Evolutionary conservation across 2,113 vertebrate species (phyloP).

Genomic region (Psittacus erithacus): DNA sequence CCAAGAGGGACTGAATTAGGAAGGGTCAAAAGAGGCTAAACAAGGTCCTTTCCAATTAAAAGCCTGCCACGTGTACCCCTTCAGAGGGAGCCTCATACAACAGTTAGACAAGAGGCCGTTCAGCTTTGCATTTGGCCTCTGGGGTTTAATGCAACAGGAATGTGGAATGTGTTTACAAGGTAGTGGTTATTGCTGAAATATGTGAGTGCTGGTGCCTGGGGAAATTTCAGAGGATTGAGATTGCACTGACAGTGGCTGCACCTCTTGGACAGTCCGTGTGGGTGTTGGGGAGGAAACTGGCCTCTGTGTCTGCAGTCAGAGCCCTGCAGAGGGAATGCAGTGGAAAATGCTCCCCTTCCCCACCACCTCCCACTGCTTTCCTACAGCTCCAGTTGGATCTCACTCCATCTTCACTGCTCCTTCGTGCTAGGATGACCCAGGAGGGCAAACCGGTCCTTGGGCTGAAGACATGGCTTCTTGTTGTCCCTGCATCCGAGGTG

Average conservation of each 20-base stretch:
- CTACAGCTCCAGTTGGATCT: background rate
- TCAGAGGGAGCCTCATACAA: background rate
- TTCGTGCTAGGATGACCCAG: slow-evolving; percentile 28
- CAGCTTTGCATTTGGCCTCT: slow-evolving; percentile 49
- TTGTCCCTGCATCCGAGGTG: slow-evolving; percentile 62
- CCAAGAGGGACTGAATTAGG: background rate
- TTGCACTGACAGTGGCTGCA: background rate
- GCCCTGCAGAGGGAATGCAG: background rate
- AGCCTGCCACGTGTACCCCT: background rate
- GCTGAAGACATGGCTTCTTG: slow-evolving; percentile 66
- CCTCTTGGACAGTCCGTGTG: background rate
- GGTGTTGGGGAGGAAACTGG: background rate
- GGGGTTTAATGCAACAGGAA: slow-evolving; percentile 41
- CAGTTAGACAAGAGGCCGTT: background rate
- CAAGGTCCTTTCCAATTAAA: background rate
- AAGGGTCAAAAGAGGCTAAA: background rate
- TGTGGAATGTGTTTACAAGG: slow-evolving; percentile 61
- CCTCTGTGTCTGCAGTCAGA: background rate
- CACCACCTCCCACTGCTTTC: fast-evolving
- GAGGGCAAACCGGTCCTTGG: background rate
- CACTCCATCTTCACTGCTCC: background rate
- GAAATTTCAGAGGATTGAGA: slow-evolving; percentile 25
- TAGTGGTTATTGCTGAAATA: slow-evolving; percentile 50
- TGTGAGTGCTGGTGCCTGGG: slow-evolving; percentile 17
- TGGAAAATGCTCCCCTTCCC: background rate